Base-by-base conservation (phyloP, 1,140 invertebrate species). In the Wasmannia auropunctata region DNA sequence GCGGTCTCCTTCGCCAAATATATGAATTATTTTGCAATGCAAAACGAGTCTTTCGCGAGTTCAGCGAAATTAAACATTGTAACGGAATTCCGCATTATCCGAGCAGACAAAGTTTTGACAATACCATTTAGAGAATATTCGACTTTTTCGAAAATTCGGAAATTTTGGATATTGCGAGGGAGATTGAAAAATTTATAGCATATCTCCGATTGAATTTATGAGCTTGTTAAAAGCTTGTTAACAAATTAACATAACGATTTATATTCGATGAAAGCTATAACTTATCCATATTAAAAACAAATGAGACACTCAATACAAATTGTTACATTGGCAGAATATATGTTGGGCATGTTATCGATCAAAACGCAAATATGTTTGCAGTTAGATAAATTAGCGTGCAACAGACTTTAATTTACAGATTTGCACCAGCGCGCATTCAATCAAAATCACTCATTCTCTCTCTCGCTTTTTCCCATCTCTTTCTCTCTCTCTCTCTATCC, bases 11-110 rank as follows among this genome's bases (percentile, higher is more conserved):
- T 34, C 10, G 56, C 37, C 28, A 16, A 76, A 77, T 40, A 40
- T 43, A 43, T 40, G 25, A 43, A 63, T 77, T 77, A 49, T 43
- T 77, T 77, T 77, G 40, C 75, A 63, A 63, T 63, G 75, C 56
- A 63, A 63, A 77, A 46, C 58, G 11, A 77, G 25, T 62, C 63
- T 31, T 46, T 19, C 19, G 6, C 28, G 25, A 77, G n/a, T 49
- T 77, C 2, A 77, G n/a, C 10, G 16, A 43, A 43, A 77, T 77
- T 62, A 63, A 63, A 77, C 58, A 46, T 63, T 10, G 43, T 77
- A 63, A 63, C 54, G 19, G 25, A 43, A 49, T 46, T 43, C 19
- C n/a, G 4, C 4, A 63, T 77, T 77, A 77, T 31, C n/a, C 28
- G 14, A 77, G 58, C 7, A 54, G 7, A 3, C 58, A 31, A 77